Evolutionary conservation across 2,113 vertebrate genomes (phyloP).

Genomic region (Hipposideros armiger): DNA sequence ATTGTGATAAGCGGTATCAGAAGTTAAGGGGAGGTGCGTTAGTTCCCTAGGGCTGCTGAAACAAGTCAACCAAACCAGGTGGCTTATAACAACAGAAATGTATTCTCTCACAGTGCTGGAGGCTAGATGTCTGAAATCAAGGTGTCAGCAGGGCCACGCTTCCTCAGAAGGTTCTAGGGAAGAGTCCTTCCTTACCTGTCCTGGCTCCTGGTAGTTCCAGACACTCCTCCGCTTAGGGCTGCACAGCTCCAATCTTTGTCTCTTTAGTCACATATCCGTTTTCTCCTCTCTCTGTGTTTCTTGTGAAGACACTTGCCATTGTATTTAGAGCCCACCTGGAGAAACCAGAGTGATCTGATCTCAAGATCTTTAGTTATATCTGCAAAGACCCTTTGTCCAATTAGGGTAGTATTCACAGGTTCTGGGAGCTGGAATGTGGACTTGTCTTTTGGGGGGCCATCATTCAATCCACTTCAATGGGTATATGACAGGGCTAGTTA

Average conservation of each 20-base stretch:
- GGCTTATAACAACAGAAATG: background rate
- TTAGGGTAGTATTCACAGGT: background rate
- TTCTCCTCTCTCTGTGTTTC: background rate
- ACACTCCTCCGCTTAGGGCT: background rate
- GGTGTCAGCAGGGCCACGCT: background rate
- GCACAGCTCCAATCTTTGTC: background rate
- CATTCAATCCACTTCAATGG: background rate
- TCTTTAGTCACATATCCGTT: background rate
- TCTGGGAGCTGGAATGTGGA: background rate
- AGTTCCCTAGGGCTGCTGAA: background rate
- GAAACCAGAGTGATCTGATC: background rate
- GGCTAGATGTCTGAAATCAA: background rate
- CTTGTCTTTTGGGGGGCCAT: background rate
- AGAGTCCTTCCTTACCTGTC: background rate
- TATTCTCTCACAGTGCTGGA: background rate
- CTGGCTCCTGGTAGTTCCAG: background rate
- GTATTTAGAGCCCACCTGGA: background rate
- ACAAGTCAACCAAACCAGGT: background rate
- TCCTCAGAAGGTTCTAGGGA: background rate
- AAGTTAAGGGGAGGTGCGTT: background rate
- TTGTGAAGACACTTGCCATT: background rate
- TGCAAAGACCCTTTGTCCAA: background rate
- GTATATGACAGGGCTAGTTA: background rate
- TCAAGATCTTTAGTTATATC: background rate
- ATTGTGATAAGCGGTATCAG: background rate